These are phyloP conservation scores for Volucella inflata DNA, from an alignment of 2,888 invertebrate species.

Conservation along the genomic window DNA sequence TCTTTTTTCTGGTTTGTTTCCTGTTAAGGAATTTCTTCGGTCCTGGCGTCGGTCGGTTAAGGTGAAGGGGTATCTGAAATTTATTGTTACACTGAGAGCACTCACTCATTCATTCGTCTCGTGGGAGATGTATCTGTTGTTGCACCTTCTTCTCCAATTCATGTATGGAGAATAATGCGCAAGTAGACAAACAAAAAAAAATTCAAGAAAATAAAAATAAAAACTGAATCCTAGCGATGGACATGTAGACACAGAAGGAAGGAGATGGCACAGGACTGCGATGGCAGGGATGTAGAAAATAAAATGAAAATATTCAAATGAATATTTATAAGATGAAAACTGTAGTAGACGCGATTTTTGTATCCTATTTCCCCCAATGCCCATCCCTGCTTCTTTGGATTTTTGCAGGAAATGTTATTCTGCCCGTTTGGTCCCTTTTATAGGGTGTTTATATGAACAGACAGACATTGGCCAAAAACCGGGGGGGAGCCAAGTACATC, in stretches of 20 bases:
- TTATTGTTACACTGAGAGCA: conserved; percentile 30
- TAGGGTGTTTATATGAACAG: conserved; percentile 23
- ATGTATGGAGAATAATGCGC: conserved; percentile 71
- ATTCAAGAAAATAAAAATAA: conserved; percentile 21
- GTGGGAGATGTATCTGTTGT: conserved; percentile 66
- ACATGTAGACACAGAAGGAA: conserved; percentile 26
- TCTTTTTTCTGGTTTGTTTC: not conserved
- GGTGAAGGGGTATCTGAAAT: conserved; percentile 13
- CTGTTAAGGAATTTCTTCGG: not conserved
- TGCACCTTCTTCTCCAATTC: conserved; percentile 53
- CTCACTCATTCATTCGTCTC: conserved; percentile 63
- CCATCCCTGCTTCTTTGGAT: conserved; percentile 1
- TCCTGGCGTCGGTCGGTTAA: not conserved
- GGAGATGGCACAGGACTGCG: too few species aligned
- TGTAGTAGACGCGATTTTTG: conserved; percentile 61
- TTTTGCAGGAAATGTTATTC: conserved; percentile 22
- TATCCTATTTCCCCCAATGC: conserved; percentile 14
- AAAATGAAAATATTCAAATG: conserved; percentile 72
- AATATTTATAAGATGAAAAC: conserved; percentile 72
- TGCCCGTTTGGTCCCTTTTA: conserved; percentile 36
- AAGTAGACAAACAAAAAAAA: not conserved
- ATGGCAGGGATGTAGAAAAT: conserved; percentile 5
- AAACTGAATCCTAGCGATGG: conserved; percentile 49
- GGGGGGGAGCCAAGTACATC: too few species aligned
- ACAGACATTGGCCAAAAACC: conserved; percentile 14